Conservation (phyloP, 1,140 invertebrate genomes). For the Trichonephila clavata region DNA sequence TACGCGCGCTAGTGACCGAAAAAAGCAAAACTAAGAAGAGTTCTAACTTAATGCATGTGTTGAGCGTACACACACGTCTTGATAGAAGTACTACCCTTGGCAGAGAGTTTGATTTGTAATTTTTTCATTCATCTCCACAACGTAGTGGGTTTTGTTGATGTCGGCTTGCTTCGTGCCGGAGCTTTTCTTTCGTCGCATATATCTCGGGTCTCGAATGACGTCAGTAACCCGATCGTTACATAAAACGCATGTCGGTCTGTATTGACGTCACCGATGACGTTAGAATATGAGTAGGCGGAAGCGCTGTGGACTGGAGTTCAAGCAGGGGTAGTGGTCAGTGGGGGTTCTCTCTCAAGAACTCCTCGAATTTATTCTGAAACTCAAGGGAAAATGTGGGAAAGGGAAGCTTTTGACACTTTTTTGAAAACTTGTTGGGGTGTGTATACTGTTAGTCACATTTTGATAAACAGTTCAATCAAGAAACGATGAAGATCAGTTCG, state of each 20-base stretch:
- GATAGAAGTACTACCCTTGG: constrained; percentile 43
- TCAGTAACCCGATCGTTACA: constrained; percentile 76
- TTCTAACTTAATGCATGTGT: background rate
- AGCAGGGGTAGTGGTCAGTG: constrained; percentile 36
- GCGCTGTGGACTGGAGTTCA: constrained; percentile 37
- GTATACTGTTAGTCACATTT: too few species aligned
- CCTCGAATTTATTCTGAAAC: background rate
- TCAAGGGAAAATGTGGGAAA: background rate
- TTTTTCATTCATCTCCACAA: constrained; percentile 69
- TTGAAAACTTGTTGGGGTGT: constrained; percentile 42
- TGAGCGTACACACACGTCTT: background rate
- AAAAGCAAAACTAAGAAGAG: background rate
- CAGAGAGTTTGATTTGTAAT: constrained; percentile 69
- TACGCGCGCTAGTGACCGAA: background rate
- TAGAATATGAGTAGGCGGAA: constrained; percentile 72
- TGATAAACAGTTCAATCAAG: constrained; percentile 19
- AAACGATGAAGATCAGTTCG: background rate
- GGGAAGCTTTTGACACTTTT: constrained; percentile 50
- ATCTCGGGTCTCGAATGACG: constrained; percentile 63
- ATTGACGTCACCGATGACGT: constrained; percentile 75
- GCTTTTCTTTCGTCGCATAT: constrained; percentile 37
- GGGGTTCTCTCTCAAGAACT: background rate
- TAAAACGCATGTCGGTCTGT: constrained; percentile 71
- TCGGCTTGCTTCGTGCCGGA: constrained; percentile 49
- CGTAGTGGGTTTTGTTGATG: constrained; percentile 71